Conservation (phyloP, 2,113 vertebrate species). For the Crotalus tigris region DNA sequence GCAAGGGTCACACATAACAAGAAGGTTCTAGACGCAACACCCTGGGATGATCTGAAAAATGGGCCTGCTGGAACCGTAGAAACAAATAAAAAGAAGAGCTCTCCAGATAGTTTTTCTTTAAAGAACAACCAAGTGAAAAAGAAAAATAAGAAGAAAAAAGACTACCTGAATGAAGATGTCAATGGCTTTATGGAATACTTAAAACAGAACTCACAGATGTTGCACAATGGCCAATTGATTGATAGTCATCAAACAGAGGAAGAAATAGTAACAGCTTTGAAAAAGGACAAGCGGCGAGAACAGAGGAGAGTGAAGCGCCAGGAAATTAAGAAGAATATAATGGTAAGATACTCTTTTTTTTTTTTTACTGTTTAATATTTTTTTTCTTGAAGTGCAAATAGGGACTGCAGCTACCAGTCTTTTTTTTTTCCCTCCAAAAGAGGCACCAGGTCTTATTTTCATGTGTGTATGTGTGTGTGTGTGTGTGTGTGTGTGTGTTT, state of each 20-base stretch:
- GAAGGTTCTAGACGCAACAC: conserved; percentile 76
- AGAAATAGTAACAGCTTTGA: conserved; percentile 70
- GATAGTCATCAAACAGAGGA: conserved; percentile 47
- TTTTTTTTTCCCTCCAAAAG: no score
- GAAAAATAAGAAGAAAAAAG: conserved; percentile 76
- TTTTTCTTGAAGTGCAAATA: background rate
- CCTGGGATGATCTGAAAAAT: conserved; percentile 80
- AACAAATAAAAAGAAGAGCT: background rate
- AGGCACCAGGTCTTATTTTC: no score
- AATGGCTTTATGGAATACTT: conserved; percentile 86
- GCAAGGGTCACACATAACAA: conserved; percentile 70
- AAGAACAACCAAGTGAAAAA: conserved; percentile 55
- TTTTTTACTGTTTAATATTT: background rate
- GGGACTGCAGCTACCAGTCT: background rate
- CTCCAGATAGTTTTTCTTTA: conserved; percentile 10
- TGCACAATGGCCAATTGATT: conserved; percentile 13
- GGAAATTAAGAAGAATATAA: conserved; percentile 75
- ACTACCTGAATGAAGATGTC: conserved; percentile 80
- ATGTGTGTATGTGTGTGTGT: no score
- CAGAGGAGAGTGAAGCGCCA: conserved; percentile 83
- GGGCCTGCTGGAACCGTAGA: background rate
- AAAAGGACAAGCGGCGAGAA: conserved; percentile 83
- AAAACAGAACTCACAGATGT: conserved; percentile 55
- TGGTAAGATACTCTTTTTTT: conserved; percentile 73
- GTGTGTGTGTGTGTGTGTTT: no score